Evolutionary conservation across 2,888 invertebrate genomes (phyloP).

Genomic region (Meta bourneti): DNA sequence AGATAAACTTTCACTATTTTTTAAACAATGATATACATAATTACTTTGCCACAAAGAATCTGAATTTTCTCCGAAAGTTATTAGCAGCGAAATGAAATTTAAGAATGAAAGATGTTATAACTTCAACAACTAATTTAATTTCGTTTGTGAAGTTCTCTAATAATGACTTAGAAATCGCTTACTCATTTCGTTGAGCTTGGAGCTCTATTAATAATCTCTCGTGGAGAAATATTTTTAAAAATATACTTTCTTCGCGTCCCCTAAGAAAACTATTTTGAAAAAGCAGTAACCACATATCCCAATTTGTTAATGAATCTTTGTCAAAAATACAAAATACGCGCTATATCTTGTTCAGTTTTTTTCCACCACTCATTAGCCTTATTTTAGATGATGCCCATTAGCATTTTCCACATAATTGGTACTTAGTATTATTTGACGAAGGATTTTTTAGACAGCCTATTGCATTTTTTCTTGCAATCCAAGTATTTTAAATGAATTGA

Average conservation of each 20-base stretch:
- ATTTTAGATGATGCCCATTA: conserved; percentile 1
- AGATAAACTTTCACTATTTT: no score
- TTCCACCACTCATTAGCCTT: neutral
- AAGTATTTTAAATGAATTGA: neutral
- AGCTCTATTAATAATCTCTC: neutral
- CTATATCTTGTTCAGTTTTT: conserved; percentile 3
- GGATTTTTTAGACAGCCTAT: neutral
- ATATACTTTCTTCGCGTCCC: neutral
- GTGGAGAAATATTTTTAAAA: neutral
- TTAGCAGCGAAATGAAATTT: no score
- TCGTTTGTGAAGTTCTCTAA: no score
- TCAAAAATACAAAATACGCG: neutral
- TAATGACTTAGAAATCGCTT: neutral
- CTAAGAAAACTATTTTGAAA: neutral
- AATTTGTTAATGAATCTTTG: conserved; percentile 23
- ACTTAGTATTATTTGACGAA: conserved; percentile 13
- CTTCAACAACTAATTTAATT: no score
- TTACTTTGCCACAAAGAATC: no score
- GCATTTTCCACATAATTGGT: conserved; percentile 8
- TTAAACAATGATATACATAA: no score
- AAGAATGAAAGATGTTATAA: no score
- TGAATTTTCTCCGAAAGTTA: no score
- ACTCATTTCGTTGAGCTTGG: neutral
- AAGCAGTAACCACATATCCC: neutral
- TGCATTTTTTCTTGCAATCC: neutral